A percentile compares a stretch with the other conserved stretches of the same genome.
phyloP scores from a whole-genome alignment of 1,140 invertebrate genomes.

The Drosophila tani region DNA sequence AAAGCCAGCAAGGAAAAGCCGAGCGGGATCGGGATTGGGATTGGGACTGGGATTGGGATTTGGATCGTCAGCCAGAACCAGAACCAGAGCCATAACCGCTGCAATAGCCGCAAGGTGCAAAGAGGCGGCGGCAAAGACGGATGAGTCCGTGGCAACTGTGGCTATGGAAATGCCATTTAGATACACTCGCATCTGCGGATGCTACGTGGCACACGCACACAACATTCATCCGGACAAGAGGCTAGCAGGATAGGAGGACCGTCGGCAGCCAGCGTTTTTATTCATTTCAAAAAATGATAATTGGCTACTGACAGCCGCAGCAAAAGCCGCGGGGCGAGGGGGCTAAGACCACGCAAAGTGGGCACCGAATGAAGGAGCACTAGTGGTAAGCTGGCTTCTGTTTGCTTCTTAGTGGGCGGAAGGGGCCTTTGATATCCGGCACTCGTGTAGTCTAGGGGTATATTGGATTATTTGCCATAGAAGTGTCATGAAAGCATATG shows the following conservation, averaged over 20 bases:
- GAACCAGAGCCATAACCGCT: constrained; percentile 49
- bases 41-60: constrained; percentile 23
- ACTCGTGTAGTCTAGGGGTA: constrained; percentile 1
- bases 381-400: constrained; percentile 32
- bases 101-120: constrained; percentile 78
- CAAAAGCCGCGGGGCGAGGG: constrained; percentile 13
- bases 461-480: background rate
- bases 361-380: constrained; percentile 4
- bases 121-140: constrained; percentile 37
- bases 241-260: constrained; percentile 4
- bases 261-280: constrained; percentile 64
- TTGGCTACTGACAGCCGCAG: constrained; percentile 72
- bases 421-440: constrained; percentile 17
- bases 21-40: constrained; percentile 6
- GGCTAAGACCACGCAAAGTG: constrained; percentile 13
- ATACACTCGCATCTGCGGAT: constrained; percentile 48
- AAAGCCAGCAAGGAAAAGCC: constrained; percentile 34
- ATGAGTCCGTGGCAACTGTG: constrained; percentile 43
- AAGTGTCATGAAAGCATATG: background rate
- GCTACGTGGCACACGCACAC: constrained; percentile 41
- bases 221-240: constrained; percentile 19
- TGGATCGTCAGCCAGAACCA: constrained; percentile 11
- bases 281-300: constrained; percentile 80
- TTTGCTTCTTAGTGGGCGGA: constrained; percentile 38
- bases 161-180: constrained; percentile 78